Evolutionary conservation across 2,888 invertebrate genomes (phyloP).

Genomic region (Agrotis puta): DNA sequence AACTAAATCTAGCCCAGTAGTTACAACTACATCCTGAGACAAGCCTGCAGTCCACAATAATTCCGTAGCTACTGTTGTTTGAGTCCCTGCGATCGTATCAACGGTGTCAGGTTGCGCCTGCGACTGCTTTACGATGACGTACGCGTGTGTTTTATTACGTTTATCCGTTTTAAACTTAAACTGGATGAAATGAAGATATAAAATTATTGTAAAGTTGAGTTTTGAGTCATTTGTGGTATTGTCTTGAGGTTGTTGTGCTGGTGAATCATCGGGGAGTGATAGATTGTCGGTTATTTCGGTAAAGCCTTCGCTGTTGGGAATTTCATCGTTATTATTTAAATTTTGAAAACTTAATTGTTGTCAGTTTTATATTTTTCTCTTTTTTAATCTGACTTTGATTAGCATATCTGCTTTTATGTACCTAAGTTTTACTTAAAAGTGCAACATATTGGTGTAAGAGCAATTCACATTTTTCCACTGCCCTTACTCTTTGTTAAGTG

Average conservation of each 20-base stretch:
- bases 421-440: too few species aligned
- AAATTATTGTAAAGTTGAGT: constrained; percentile 42
- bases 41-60: constrained; percentile 41
- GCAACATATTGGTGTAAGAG: too few species aligned
- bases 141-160: constrained; percentile 55
- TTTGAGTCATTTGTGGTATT: constrained; percentile 50
- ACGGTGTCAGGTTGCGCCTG: constrained; percentile 72
- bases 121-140: constrained; percentile 70
- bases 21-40: constrained; percentile 13
- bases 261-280: constrained; percentile 40
- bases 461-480: too few species aligned
- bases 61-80: constrained; percentile 61
- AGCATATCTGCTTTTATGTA: not conserved
- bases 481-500: too few species aligned
- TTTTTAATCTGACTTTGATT: not conserved
- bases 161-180: constrained; percentile 53
- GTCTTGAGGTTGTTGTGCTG: constrained; percentile 41
- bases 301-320: not conserved
- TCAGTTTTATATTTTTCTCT: too few species aligned
- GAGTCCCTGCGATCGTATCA: constrained; percentile 69
- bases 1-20: constrained; percentile 29
- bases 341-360: too few species aligned
- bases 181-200: constrained; percentile 56
- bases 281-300: constrained; percentile 22
- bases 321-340: too few species aligned